A percentile compares a stretch with the other conserved stretches of the same genome.
phyloP scores from a whole-genome alignment of 2,797 vertebrate genomes.

The Neostethus bicornis region DNA sequence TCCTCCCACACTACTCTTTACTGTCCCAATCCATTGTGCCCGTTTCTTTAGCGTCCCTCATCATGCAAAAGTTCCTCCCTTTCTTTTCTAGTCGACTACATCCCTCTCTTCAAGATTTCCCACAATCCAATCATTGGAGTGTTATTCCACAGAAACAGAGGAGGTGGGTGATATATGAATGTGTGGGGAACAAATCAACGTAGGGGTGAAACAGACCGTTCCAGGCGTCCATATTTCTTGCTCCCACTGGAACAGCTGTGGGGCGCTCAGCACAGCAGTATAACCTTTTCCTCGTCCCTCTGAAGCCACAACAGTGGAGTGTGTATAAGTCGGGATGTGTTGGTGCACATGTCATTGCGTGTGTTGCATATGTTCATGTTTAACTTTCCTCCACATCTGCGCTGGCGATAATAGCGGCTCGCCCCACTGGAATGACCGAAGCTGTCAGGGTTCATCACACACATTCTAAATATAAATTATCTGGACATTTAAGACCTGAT shows the following conservation, averaged over 20 bases:
- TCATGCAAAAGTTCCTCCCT: constrained; percentile 34
- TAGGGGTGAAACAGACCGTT: constrained; percentile 54
- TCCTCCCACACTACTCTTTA: constrained; percentile 39
- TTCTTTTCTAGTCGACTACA: constrained; percentile 31
- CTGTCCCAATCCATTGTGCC: constrained; percentile 16
- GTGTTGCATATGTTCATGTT: constrained; percentile 72
- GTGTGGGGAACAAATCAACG: constrained; percentile 50
- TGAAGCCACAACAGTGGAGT: constrained; percentile 27
- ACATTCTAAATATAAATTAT: constrained; percentile 68
- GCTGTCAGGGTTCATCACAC: constrained; percentile 74
- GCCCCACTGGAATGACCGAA: constrained; percentile 60
- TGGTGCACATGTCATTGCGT: constrained; percentile 18
- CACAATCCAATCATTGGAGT: constrained; percentile 32
- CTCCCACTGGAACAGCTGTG: constrained; percentile 61
- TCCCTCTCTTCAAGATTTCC: constrained; percentile 41
- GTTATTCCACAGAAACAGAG: constrained; percentile 37
- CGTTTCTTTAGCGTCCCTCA: constrained; percentile 43
- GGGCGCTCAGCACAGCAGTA: constrained; percentile 52
- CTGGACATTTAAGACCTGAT: constrained; percentile 53
- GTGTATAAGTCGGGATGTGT: constrained; percentile 21
- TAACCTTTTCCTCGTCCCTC: constrained; percentile 57
- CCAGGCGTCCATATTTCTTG: constrained; percentile 57
- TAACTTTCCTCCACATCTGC: constrained; percentile 73
- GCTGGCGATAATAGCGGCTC: constrained; percentile 62
- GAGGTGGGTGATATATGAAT: constrained; percentile 63